Evolutionary conservation across 2,888 invertebrate species (phyloP).

Genomic region (Drosophila histrio): DNA sequence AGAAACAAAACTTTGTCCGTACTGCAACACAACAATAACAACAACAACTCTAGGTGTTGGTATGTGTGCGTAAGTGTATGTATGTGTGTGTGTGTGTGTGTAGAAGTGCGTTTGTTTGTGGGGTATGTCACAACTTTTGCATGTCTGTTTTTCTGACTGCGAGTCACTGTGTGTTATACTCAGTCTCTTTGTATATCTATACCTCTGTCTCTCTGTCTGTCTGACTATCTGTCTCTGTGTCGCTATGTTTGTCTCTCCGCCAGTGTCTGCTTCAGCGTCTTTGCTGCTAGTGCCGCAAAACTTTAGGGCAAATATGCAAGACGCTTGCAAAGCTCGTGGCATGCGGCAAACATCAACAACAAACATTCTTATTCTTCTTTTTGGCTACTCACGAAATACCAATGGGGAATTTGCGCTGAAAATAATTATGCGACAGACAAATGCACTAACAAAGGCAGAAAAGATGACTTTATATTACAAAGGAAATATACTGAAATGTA

Average conservation of each 20-base stretch:
- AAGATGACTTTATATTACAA: background rate
- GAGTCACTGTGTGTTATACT: slow-evolving; percentile 19
- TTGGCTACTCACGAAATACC: slow-evolving; percentile 10
- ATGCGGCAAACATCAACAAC: slow-evolving; percentile 77
- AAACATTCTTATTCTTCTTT: slow-evolving; percentile 47
- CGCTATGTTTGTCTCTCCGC: slow-evolving; percentile 14
- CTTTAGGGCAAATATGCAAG: slow-evolving; percentile 74
- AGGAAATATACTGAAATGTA: background rate
- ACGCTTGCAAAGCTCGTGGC: slow-evolving; percentile 69
- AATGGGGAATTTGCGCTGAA: background rate
- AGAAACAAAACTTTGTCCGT: slow-evolving; percentile 63
- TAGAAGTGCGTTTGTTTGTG: slow-evolving; percentile 25
- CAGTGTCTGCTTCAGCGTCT: slow-evolving; percentile 25
- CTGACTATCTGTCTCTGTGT: slow-evolving; percentile 4
- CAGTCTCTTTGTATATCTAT: slow-evolving; percentile 32
- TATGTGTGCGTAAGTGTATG: slow-evolving; percentile 1
- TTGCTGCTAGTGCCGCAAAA: slow-evolving; percentile 64
- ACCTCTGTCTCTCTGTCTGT: slow-evolving; percentile 2
- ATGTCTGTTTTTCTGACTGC: slow-evolving; percentile 59
- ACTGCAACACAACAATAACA: slow-evolving; percentile 47
- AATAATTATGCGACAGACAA: background rate
- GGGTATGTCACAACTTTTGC: slow-evolving; percentile 68
- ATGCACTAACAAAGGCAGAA: background rate
- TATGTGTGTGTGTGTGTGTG: slow-evolving; percentile 11
- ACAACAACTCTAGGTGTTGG: slow-evolving; percentile 32